These are phyloP conservation scores for Microvelia longipes DNA, from an alignment of 1,140 invertebrate species.

Conservation along the genomic window DNA sequence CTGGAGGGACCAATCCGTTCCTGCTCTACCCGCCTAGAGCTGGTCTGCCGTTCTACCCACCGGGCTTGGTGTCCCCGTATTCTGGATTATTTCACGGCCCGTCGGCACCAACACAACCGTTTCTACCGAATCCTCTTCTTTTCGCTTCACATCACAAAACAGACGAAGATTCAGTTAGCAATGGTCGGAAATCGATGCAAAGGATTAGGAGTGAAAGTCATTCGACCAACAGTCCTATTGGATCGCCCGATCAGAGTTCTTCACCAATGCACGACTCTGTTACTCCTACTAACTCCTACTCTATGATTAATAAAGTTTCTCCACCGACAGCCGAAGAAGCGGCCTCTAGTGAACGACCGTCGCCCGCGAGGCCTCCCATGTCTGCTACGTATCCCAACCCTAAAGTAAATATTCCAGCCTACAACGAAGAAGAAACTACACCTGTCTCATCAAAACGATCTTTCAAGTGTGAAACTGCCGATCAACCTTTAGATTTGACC, in stretches of 20 bases:
- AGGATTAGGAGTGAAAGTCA: conserved; percentile 13
- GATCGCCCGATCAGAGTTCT: neutral
- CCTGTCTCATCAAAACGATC: conserved; percentile 21
- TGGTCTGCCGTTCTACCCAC: conserved; percentile 41
- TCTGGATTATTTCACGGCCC: conserved; percentile 40
- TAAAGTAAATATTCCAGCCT: conserved; percentile 24
- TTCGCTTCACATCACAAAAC: conserved; percentile 32
- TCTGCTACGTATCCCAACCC: conserved; percentile 24
- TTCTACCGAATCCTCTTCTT: conserved; percentile 37
- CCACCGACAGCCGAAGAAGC: conserved; percentile 48
- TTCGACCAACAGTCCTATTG: conserved; percentile 9
- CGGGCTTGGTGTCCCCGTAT: conserved; percentile 41
- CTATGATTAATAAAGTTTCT: conserved; percentile 36
- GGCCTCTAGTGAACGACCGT: conserved; percentile 41
- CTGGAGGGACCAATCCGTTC: conserved; percentile 43
- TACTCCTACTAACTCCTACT: conserved; percentile 28
- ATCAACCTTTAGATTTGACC: conserved; percentile 60
- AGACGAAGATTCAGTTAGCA: conserved; percentile 11
- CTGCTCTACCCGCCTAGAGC: conserved; percentile 41
- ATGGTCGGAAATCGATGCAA: conserved; percentile 10
- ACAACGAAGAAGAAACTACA: conserved; percentile 23
- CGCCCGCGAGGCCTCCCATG: conserved; percentile 39
- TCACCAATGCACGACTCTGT: conserved; percentile 24
- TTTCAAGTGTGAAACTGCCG: conserved; percentile 21
- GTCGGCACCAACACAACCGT: conserved; percentile 30